Base-by-base conservation (phyloP, 2,888 invertebrate species). In the Noctua janthina region DNA sequence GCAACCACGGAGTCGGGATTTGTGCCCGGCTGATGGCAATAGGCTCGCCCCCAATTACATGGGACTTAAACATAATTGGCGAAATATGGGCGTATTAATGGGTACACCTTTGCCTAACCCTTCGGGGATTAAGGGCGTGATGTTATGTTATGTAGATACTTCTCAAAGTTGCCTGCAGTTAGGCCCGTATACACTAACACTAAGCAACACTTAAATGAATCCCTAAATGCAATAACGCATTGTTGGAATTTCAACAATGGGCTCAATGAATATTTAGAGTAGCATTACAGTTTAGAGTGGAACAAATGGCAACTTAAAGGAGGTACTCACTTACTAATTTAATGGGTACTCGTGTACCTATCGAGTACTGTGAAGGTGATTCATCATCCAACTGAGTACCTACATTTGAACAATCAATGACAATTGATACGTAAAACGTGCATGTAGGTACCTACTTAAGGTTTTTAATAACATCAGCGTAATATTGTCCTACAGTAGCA, bases 331-430 rank as follows among this genome's bases (percentile, higher is more conserved):
- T 20, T 29, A 10, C 8, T 20, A 35, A 39, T 39, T 39, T 59
- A n/a, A 20, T 8, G 5, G 17, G 43, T 56, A 46, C 23, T n/a
- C 23, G 3, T 29, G 17, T 46, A 76, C 17, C 29, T 17, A 76
- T 17, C 35, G 23, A 72, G 17, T 72, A n/a, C 39, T 39, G 11
- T 17, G 20, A 1, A 46, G 23, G 71, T 7, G 68, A 75, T 74
- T 69, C 39, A 81, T 74, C 67, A 69, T 64, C 10, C n/a, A 20
- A 29, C 11, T n/a, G 11, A 67, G 39, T 67, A 10, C 23, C 23
- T 64, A 17, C 15, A 13, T 49, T 39, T 35, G 23, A 51, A 62
- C 15, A 51, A 2, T n/a, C 66, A 59, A 56, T 59, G 43, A 59
- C 39, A 51, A 35, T 13, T 73, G 59, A 59, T 29, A 29, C 29